These are phyloP conservation scores for Pungitius pungitius DNA, from an alignment of 2,113 vertebrate species.

Conservation along the genomic window DNA sequence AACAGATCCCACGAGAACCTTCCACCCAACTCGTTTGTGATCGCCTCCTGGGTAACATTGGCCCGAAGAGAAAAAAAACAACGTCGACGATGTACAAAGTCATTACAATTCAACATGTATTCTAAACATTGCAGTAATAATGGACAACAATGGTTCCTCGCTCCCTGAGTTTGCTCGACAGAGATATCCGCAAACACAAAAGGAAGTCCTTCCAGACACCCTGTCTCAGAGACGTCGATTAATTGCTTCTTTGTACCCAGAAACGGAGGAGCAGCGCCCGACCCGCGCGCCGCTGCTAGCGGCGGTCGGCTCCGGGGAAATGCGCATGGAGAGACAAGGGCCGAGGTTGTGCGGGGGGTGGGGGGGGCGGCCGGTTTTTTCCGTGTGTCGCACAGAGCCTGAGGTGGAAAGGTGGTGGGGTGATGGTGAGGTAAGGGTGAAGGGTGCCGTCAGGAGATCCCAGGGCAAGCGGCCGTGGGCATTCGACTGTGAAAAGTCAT, in stretches of 20 bases:
- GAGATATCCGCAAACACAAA: conserved; percentile 75
- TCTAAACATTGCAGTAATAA: conserved; percentile 84
- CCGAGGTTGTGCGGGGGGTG: background rate
- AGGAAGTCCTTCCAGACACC: conserved; percentile 71
- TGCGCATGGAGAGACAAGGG: conserved; percentile 28
- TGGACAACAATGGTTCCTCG: conserved; percentile 77
- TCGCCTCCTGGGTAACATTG: conserved; percentile 71
- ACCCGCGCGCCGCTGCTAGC: conserved; percentile 76
- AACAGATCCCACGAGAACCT: conserved; percentile 63
- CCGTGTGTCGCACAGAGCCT: conserved; percentile 50
- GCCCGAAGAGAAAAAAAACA: conserved; percentile 17
- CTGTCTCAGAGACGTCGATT: conserved; percentile 76
- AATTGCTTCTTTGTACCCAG: conserved; percentile 86
- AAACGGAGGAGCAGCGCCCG: conserved; percentile 79
- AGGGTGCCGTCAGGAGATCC: conserved; percentile 81
- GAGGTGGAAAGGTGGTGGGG: conserved; percentile 58
- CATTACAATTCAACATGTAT: conserved; percentile 80
- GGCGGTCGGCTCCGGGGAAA: conserved; percentile 56
- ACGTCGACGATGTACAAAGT: conserved; percentile 48
- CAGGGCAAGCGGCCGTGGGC: conserved; percentile 85
- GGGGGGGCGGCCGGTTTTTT: conserved; percentile 50
- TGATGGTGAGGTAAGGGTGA: conserved; percentile 57
- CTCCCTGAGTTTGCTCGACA: conserved; percentile 66
- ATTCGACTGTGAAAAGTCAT: conserved; percentile 90
- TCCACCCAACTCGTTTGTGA: conserved; percentile 49